phyloP scores from a whole-genome alignment of 2,888 invertebrate species.

The Oligia fasciuncula region DNA sequence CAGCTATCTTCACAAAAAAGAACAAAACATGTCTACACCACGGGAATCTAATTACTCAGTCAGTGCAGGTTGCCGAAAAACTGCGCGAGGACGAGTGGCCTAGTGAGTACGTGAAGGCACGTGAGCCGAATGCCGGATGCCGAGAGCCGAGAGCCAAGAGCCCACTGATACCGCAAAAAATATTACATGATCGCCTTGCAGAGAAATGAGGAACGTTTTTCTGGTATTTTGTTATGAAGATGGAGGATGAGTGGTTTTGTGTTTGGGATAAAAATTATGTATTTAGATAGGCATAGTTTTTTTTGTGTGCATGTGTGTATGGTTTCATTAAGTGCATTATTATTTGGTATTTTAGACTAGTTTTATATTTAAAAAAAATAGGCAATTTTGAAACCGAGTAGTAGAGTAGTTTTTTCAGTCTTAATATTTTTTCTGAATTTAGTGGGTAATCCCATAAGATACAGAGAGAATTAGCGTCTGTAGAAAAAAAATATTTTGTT shows the following conservation, averaged over 20 bases:
- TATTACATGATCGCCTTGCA: constrained; percentile 47
- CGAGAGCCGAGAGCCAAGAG: constrained; percentile 37
- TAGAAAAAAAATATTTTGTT: neutral
- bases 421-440: neutral
- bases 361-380: neutral
- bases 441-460: neutral
- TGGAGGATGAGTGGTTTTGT: constrained; percentile 6
- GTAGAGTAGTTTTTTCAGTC: neutral
- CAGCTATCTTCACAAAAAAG: constrained; percentile 16
- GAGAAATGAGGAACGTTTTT: constrained; percentile 50
- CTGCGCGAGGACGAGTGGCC: constrained; percentile 52
- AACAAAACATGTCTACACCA: constrained; percentile 17
- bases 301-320: too few species aligned
- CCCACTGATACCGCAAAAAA: constrained; percentile 57
- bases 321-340: neutral
- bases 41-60: constrained; percentile 57
- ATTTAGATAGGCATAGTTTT: neutral
- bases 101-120: constrained; percentile 52
- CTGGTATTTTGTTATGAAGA: constrained; percentile 37
- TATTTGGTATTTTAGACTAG: neutral
- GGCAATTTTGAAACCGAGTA: too few species aligned
- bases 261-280: constrained; percentile 3
- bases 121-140: constrained; percentile 50
- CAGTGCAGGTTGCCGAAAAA: constrained; percentile 55
- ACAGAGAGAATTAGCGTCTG: neutral